Base-by-base conservation (phyloP, 2,888 invertebrate genomes). In the Folsomia candida region DNA sequence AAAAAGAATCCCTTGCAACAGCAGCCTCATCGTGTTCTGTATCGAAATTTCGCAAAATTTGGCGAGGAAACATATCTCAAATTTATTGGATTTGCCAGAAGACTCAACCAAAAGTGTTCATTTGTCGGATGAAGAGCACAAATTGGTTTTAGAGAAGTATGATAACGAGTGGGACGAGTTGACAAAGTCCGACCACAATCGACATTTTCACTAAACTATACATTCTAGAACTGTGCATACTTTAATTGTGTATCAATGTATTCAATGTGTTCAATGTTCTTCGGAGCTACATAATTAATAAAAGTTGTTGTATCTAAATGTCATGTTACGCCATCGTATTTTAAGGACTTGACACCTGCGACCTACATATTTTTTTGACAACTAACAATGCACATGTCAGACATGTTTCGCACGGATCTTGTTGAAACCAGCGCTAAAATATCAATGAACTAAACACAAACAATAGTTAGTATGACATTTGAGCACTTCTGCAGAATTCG, bases 11-110 rank as follows among this genome's bases (percentile, higher is more conserved):
- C 87, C 91, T 54, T 97, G 97, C 85, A 91, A 91, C 85, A 92
- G 91, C 82, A 88, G 89, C 81, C 91, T 96, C 81, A 89, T 91
- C 76, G 89, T 97, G 65, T 87, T 97, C 20, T 97, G 97, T 84
- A 90, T 97, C 81, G 95, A 97, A 85, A 25, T 73, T 28, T 62
- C 68, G 4, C 67, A 67, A 6, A 14, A 51, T 27, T 57, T 37
- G 3, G 57, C 24, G 37, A 24, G 63, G 29, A 58, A 65, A 6
- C 65, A 60, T 58, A 9, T 58, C 24, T 2, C 3, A 14, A 20
- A 62, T 3, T 9, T 62, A 20, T 18, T 27, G 4, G 20, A 20
- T 27, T 22, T 54, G 18, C 20, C 54, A 14, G 20, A 4, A 54
- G n/a, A 54, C n/a, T 14, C 20, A 4, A 22, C 22, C 11, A 54